Evolutionary conservation across 2,113 vertebrate species (phyloP), one percentile per base, ranked within the genome.

Genomic region (Phalacrocorax pelagicus): DNA sequence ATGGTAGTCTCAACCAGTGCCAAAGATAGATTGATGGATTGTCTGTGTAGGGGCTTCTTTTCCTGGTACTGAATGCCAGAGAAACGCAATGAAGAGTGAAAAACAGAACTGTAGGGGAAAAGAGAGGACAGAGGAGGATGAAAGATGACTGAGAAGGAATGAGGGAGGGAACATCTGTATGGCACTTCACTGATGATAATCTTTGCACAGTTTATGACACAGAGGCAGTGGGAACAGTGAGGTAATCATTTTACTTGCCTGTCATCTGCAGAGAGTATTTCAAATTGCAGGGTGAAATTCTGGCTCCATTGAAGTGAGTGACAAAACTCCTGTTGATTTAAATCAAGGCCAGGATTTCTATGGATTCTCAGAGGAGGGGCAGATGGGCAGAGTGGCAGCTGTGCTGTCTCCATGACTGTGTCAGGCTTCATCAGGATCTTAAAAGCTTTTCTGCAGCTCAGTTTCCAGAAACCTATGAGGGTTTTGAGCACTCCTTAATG

Each of bases 121-220:
- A 61, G 15, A 81, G 38, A 57, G 44, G 79, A 40, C n/a, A 88
- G 11, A 21, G 44, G 54, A 77, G 38, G 44, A 95, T 95, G 91
- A 96, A 96, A 96, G 91, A 90, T 93, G 90, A 46, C 51, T 83
- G 92, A 57, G 79, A 81, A 65, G 40, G 66, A 95, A 91, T 79
- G 72, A 93, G 71, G 67, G 73, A 91, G 84, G 71, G 52, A 97
- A 88, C 69, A 92, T 96, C 89, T 90, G 94, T 91, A 97, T 61
- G 54, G n/a, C 77, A 93, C 57, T 96, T 80, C 86, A 92, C 75
- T 88, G 59, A 92, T 94, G 69, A 66, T 83, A 94, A 95, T 96
- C 95, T 80, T 91, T 96, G 75, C 82, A 88, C 36, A 91, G 92
- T 71, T 94, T 95, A 81, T 90, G 91, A 95, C 66, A 93, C n/a